Percentiles rank a stretch among this genome's conserved stretches.
Evolutionary conservation across 2,888 invertebrate genomes (phyloP).

Genomic region (Epistrophe eligans): DNA sequence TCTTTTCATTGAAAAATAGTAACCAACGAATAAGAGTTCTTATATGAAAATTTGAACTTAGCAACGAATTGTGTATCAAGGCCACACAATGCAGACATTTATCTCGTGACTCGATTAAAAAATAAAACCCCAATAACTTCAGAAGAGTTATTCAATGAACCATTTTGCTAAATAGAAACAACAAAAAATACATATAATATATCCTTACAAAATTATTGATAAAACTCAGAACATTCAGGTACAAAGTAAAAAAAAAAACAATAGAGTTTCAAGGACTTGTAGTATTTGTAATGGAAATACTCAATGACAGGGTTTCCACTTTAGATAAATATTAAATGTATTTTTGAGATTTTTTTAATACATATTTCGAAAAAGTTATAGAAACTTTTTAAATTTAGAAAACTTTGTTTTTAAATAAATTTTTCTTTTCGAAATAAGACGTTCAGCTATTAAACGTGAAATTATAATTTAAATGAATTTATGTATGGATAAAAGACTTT

Average conservation of each 20-base stretch:
- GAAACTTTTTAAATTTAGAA: too few relatives aligned
- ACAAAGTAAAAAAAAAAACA: constrained; percentile 15
- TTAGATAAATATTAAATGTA: background rate
- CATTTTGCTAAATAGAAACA: background rate
- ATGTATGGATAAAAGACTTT: too few relatives aligned
- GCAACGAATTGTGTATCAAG: constrained; percentile 53
- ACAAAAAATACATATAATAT: constrained; percentile 10
- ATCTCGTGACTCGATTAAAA: constrained; percentile 26
- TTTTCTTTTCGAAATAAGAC: too few relatives aligned
- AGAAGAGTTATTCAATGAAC: constrained; percentile 42
- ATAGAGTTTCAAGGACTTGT: constrained; percentile 1
- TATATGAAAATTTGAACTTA: constrained; percentile 47
- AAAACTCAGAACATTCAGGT: constrained; percentile 59
- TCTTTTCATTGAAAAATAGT: background rate
- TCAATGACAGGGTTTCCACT: constrained; percentile 6
- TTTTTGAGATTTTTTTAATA: too few relatives aligned
- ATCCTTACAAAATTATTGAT: constrained; percentile 57
- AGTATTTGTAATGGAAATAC: background rate
- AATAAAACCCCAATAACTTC: background rate
- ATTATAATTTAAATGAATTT: too few relatives aligned
- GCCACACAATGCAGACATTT: constrained; percentile 65
- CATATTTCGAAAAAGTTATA: too few relatives aligned
- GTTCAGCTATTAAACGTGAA: too few relatives aligned
- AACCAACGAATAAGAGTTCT: constrained; percentile 7
- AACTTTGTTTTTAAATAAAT: too few relatives aligned